Percentiles rank a stretch among this genome's conserved stretches.
Evolutionary conservation across 2,888 invertebrate genomes (phyloP).

Genomic region (Cancer borealis): DNA sequence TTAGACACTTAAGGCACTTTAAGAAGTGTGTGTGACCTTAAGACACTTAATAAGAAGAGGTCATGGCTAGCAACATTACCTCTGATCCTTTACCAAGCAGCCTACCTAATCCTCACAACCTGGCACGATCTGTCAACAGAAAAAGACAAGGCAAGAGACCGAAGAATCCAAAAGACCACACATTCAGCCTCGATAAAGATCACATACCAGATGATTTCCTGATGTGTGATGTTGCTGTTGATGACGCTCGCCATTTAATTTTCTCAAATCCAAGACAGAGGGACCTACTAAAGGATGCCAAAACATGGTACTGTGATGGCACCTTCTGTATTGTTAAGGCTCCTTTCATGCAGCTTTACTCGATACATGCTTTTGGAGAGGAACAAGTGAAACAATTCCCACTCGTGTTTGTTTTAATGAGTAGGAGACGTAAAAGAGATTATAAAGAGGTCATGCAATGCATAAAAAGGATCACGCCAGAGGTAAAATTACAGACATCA

Average conservation of each 20-base stretch:
- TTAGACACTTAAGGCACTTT: too few relatives aligned
- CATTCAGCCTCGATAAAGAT: too few relatives aligned
- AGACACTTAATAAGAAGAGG: too few relatives aligned
- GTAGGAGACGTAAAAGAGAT: slow-evolving; percentile 37
- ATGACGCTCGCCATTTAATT: slow-evolving; percentile 10
- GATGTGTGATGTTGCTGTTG: neutral
- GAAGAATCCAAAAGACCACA: too few relatives aligned
- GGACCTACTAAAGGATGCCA: neutral
- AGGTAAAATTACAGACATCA: slow-evolving; percentile 9
- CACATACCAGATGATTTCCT: slow-evolving; percentile 45
- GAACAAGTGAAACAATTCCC: slow-evolving; percentile 25
- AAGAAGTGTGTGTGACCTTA: too few relatives aligned
- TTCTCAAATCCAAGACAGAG: slow-evolving; percentile 4
- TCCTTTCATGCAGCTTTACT: slow-evolving; percentile 23
- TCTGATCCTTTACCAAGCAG: too few relatives aligned
- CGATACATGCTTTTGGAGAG: slow-evolving; percentile 20
- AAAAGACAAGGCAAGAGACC: too few relatives aligned
- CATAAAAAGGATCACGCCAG: neutral
- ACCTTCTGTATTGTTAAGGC: neutral
- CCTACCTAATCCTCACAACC: too few relatives aligned
- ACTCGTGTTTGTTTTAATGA: slow-evolving; percentile 25
- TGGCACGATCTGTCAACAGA: too few relatives aligned
- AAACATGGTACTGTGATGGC: slow-evolving; percentile 42
- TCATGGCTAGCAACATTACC: too few relatives aligned
- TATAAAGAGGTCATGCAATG: slow-evolving; percentile 38